A percentile compares a stretch with the other conserved stretches of the same genome.
phyloP scores from a whole-genome alignment of 2,888 invertebrate genomes.

The Thera britannica region DNA sequence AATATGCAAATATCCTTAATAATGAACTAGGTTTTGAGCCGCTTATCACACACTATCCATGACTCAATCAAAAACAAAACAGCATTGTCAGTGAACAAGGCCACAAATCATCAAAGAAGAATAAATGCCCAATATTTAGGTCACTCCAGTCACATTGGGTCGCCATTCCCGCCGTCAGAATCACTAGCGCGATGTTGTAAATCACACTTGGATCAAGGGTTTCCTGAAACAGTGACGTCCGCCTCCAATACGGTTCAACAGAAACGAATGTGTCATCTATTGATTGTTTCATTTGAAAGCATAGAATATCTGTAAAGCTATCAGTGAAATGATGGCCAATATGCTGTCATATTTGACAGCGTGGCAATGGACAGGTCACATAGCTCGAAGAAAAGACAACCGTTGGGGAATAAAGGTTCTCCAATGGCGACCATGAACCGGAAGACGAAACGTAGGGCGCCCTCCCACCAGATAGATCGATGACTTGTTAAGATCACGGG shows the following conservation, averaged over 20 bases:
- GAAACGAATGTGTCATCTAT: background rate
- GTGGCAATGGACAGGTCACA: no score
- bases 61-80: slow-evolving; percentile 38
- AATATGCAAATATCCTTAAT: no score
- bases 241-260: background rate
- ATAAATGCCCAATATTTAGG: slow-evolving; percentile 40
- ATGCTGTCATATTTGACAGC: no score
- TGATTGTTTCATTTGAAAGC: background rate
- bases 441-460: no score
- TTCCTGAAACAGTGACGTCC: slow-evolving; percentile 38
- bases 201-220: slow-evolving; percentile 41
- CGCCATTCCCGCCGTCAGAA: slow-evolving; percentile 40
- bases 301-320: no score
- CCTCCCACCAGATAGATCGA: no score
- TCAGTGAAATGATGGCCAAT: no score
- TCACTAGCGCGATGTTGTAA: slow-evolving; percentile 43
- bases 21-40: no score
- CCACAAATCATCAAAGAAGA: slow-evolving; percentile 39
- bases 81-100: slow-evolving; percentile 30
- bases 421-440: no score
- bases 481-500: no score
- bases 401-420: no score
- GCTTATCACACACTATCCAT: slow-evolving; percentile 22
- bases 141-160: slow-evolving; percentile 36
- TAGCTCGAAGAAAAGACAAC: no score